A percentile compares a stretch with the other conserved stretches of the same genome.
These are phyloP conservation scores for Clarias gariepinus DNA, from an alignment of 2,113 vertebrate species.

Conservation along the genomic window DNA sequence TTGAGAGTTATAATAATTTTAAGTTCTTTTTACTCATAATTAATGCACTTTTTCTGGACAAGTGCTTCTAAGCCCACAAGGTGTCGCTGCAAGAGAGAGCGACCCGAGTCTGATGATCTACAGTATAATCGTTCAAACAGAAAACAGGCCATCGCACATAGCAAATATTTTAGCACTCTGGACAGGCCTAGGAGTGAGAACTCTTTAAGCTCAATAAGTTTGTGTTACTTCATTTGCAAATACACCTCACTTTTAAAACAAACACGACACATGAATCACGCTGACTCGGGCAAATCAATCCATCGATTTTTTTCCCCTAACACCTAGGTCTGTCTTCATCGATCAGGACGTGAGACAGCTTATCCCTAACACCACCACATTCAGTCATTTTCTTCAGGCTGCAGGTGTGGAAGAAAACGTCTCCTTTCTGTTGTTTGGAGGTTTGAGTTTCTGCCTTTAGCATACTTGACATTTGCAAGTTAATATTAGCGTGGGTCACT, in stretches of 20 bases:
- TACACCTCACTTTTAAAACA: background rate
- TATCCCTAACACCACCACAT: background rate
- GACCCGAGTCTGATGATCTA: background rate
- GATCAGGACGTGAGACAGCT: background rate
- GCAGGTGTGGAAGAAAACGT: background rate
- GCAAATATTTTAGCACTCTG: background rate
- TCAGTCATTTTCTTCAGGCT: background rate
- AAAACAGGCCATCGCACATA: background rate
- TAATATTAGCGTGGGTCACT: background rate
- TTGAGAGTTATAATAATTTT: background rate
- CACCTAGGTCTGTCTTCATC: background rate
- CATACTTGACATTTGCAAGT: background rate
- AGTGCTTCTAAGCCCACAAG: background rate
- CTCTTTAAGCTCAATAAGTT: background rate
- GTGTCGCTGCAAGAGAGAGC: background rate
- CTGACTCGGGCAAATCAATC: background rate
- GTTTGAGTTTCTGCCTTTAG: background rate
- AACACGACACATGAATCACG: background rate
- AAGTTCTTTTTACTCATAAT: background rate
- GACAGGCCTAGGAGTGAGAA: background rate
- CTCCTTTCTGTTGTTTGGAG: background rate
- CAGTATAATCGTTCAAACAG: no score
- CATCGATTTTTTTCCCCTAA: background rate
- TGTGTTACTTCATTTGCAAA: background rate
- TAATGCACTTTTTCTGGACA: background rate